A percentile compares a stretch with the other conserved stretches of the same genome.
These are phyloP conservation scores for Cantharis lateralis DNA, from an alignment of 2,888 invertebrate genomes.

Conservation along the genomic window DNA sequence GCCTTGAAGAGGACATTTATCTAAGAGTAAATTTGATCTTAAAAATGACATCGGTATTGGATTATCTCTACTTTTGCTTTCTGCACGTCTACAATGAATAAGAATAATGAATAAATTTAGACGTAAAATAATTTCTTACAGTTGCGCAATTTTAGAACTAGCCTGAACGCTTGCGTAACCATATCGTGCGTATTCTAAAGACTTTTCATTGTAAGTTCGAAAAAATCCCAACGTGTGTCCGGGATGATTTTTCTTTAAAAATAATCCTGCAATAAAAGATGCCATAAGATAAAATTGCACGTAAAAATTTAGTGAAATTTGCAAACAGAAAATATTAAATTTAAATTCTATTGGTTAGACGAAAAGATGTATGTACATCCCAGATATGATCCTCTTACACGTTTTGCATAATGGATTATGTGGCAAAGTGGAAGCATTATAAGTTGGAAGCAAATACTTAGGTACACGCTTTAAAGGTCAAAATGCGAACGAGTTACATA, in stretches of 20 bases:
- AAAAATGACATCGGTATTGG: slow-evolving; percentile 50
- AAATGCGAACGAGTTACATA: neutral
- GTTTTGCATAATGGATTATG: neutral
- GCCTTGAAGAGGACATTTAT: slow-evolving; percentile 70
- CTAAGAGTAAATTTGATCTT: slow-evolving; percentile 60
- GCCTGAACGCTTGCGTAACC: slow-evolving; percentile 74
- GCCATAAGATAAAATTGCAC: neutral
- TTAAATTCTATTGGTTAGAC: neutral
- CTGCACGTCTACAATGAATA: slow-evolving; percentile 31
- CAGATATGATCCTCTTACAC: neutral
- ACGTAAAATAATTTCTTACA: slow-evolving; percentile 57
- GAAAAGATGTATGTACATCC: neutral
- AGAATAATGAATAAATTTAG: neutral
- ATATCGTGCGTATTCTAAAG: slow-evolving; percentile 64
- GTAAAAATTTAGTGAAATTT: neutral
- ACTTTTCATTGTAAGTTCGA: slow-evolving; percentile 69
- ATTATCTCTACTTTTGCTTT: slow-evolving; percentile 34
- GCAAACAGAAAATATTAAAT: neutral
- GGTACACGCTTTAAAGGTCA: neutral
- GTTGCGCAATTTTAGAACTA: slow-evolving; percentile 61
- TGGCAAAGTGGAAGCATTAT: neutral
- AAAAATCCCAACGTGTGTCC: slow-evolving; percentile 73
- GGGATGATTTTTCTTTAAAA: slow-evolving; percentile 67
- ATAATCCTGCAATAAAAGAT: slow-evolving; percentile 60
- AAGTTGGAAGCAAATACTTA: neutral